Evolutionary conservation across 2,888 invertebrate genomes (phyloP), one percentile per base, ranked within the genome.

Genomic region (Polyommatus iphigenia): DNA sequence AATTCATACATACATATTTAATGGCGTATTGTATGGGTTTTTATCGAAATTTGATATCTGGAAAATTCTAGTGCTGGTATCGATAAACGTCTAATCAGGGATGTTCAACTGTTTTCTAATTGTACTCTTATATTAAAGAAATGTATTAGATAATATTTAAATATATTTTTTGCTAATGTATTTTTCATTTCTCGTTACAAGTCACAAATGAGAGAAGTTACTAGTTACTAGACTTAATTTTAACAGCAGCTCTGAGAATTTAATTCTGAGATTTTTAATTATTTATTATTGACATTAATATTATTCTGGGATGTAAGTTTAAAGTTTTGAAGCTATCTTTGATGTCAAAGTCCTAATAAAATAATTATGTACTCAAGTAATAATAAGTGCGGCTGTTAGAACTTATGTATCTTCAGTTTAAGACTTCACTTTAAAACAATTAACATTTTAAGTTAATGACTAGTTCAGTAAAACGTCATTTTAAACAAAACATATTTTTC

Each of bases 1-100:
- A 77, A 50, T 71, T 75, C 24, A 46, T 75, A 46, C 75, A 46
- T 50, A 46, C 46, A 41, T 41, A 41, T 75, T 75, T 50, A 50
- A 75, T 29, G 15, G 46, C 54, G 24, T 75, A 67, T 67, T 67
- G 67, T 67, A 67, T 32, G 67, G 67, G 67, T 67, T 67, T 67
- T 67, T 67, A 67, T 32, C 67, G 62, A 67, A 67, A 32, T 67
- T 32, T 18, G 29, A 67, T 67, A 32, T 67, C 29, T 32, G 15
- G 29, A 67, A 67, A 67, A 18, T 18, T 67, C 15, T 67, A 67
- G 15, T 67, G 29, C 67, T 32, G 15, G 67, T 32, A 32, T 67
- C 67, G 6, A 15, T 32, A 67, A 62, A 29, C 67, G 2, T 5
- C 18, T 24, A 4, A 13, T 10, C 4, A 67, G 67, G 13, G 29